These are phyloP conservation scores for Noctuana brunneofusca DNA, from an alignment of 2,888 invertebrate species.

Conservation along the genomic window DNA sequence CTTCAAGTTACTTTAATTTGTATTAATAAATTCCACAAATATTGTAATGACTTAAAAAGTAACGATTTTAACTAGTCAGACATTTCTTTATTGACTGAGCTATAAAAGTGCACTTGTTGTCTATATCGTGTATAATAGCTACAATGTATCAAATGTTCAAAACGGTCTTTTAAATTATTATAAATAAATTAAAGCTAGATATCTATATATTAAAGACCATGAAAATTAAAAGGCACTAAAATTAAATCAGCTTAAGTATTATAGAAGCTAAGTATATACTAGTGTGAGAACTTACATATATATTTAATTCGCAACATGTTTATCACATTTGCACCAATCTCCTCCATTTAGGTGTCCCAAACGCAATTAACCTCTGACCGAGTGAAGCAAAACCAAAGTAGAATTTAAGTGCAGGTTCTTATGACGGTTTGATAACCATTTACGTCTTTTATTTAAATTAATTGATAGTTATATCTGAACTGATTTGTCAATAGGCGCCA, in stretches of 20 bases:
- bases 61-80: too few species aligned
- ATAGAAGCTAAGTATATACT: not conserved
- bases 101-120: too few species aligned
- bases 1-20: conserved; percentile 2
- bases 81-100: too few species aligned
- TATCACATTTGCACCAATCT: conserved; percentile 12
- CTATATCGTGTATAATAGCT: too few species aligned
- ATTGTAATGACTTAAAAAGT: too few species aligned
- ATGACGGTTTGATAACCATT: conserved; percentile 34
- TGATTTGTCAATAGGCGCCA: conserved; percentile 67
- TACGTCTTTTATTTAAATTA: conserved; percentile 49
- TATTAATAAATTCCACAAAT: too few species aligned
- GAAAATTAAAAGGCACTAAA: too few species aligned
- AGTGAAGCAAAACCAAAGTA: conserved; percentile 40
- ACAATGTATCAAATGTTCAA: too few species aligned
- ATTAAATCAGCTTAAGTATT: not conserved
- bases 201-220: too few species aligned
- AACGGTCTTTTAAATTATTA: too few species aligned
- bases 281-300: not conserved
- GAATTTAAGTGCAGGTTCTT: conserved; percentile 16
- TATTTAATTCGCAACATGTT: not conserved
- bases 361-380: conserved; percentile 35
- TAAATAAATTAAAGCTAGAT: too few species aligned
- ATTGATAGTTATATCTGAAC: conserved; percentile 39
- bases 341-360: conserved; percentile 19